Conservation (phyloP, 2,797 vertebrate genomes). For the Meriones psammophilus region DNA sequence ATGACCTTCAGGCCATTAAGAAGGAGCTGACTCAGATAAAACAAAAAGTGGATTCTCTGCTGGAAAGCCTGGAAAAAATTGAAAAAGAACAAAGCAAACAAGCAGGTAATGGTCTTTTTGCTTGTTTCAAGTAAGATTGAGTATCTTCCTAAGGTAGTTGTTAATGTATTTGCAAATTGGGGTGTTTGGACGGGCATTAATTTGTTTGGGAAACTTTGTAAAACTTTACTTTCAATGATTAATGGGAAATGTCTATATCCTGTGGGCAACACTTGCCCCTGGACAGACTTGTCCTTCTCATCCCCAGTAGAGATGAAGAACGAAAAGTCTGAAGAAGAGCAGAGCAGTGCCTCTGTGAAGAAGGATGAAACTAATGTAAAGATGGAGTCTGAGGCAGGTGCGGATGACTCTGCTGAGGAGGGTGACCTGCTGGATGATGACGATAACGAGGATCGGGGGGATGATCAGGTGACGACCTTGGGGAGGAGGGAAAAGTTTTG, state of each 20-base stretch:
- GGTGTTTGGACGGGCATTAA: conserved; percentile 22
- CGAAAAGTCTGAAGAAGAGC: conserved; percentile 90
- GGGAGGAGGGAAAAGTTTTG: conserved; percentile 72
- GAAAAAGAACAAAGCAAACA: conserved; percentile 94
- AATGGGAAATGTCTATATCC: conserved; percentile 61
- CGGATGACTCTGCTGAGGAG: conserved; percentile 92
- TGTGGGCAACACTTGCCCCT: conserved; percentile 59
- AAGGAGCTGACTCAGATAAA: conserved; percentile 95
- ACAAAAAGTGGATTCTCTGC: conserved; percentile 94
- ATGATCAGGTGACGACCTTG: conserved; percentile 86
- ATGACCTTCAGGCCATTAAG: conserved; percentile 94
- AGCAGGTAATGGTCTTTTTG: conserved; percentile 85
- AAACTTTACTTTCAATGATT: conserved; percentile 47
- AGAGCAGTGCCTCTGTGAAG: conserved; percentile 91
- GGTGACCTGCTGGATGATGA: conserved; percentile 93
- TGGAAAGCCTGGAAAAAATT: conserved; percentile 94
- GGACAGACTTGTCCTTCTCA: conserved; percentile 77
- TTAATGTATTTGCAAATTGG: conserved; percentile 6
- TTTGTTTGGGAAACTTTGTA: conserved; percentile 53
- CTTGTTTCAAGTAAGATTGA: not conserved
- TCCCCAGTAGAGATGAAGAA: conserved; percentile 89
- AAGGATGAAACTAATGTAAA: conserved; percentile 91
- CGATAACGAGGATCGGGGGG: conserved; percentile 88
- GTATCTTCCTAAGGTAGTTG: conserved; percentile 35
- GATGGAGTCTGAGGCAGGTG: conserved; percentile 91